These are phyloP conservation scores for Lamellibrachia satsuma DNA, from an alignment of 2,888 invertebrate species.

Conservation along the genomic window DNA sequence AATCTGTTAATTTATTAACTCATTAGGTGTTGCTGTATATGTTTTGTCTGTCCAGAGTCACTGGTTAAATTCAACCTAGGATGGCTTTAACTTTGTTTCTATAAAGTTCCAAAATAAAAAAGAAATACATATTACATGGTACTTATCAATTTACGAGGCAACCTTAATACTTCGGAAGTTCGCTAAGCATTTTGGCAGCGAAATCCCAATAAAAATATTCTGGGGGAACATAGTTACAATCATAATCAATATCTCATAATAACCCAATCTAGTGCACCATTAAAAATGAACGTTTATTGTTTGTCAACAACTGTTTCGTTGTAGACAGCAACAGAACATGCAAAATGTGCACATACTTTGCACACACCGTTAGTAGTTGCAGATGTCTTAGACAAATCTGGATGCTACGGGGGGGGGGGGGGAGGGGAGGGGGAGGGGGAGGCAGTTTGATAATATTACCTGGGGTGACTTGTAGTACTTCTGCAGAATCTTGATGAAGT, in stretches of 20 bases:
- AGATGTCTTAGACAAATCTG: not conserved
- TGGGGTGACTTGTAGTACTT: constrained; percentile 90
- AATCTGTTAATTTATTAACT: too few relatives aligned
- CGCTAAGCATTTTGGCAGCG: too few relatives aligned
- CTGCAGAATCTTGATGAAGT: constrained; percentile 94
- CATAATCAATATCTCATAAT: not conserved
- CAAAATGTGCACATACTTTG: not conserved
- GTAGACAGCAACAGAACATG: not conserved
- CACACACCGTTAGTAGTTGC: constrained; percentile 17
- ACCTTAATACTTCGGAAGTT: not conserved
- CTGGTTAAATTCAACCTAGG: not conserved
- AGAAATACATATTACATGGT: not conserved
- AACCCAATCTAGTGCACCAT: not conserved
- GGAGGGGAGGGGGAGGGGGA: too few relatives aligned
- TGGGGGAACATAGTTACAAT: not conserved
- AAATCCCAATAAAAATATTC: not conserved
- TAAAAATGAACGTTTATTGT: not conserved
- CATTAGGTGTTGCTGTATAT: too few relatives aligned
- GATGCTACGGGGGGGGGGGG: not conserved
- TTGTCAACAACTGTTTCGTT: not conserved
- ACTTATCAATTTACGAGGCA: not conserved
- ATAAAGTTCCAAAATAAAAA: not conserved
- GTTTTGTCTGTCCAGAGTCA: not conserved
- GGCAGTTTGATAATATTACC: constrained; percentile 48
- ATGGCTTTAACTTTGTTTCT: not conserved